phyloP scores from a whole-genome alignment of 23 tunicate genomes.

The Styela clava region DNA sequence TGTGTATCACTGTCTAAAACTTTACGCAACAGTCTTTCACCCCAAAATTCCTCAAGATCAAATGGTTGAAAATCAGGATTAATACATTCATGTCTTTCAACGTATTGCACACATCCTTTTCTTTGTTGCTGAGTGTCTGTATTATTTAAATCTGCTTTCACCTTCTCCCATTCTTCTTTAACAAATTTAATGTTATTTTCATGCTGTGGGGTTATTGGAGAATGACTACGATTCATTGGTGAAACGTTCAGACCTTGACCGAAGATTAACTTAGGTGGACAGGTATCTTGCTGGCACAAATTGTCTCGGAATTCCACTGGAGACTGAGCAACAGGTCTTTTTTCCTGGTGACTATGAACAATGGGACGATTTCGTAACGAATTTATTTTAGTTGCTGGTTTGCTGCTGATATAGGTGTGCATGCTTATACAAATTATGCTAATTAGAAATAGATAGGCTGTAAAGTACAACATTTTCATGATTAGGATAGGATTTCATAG shows the following conservation, averaged over 20 bases:
- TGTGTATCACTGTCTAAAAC: conserved; percentile 1
- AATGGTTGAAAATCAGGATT: conserved; percentile 6
- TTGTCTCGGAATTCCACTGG: conserved; percentile 25
- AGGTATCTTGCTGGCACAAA: not conserved
- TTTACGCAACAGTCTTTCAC: conserved; percentile 6
- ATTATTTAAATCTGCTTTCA: not conserved
- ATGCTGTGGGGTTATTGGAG: conserved; percentile 28
- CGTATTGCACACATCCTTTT: conserved; percentile 19
- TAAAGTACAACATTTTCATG: too few relatives aligned
- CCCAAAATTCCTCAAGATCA: conserved; percentile 35
- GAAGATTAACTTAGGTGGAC: conserved; percentile 20
- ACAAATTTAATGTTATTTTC: conserved; percentile 20
- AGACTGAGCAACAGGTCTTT: not conserved
- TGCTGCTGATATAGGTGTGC: conserved; percentile 11
- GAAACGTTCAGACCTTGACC: conserved; percentile 1
- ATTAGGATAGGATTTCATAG: too few relatives aligned
- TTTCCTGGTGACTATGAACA: conserved; percentile 24
- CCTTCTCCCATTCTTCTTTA: conserved; percentile 18
- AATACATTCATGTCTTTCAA: conserved; percentile 19
- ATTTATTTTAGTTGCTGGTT: conserved; percentile 17
- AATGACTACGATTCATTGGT: not conserved
- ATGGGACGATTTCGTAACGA: conserved; percentile 3
- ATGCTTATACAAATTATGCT: conserved; percentile 9
- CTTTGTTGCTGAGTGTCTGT: conserved; percentile 9
- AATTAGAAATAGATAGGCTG: too few relatives aligned